Evolutionary conservation across 2,888 invertebrate genomes (phyloP), one percentile per base, ranked within the genome.

Genomic region (Xylota sylvarum): DNA sequence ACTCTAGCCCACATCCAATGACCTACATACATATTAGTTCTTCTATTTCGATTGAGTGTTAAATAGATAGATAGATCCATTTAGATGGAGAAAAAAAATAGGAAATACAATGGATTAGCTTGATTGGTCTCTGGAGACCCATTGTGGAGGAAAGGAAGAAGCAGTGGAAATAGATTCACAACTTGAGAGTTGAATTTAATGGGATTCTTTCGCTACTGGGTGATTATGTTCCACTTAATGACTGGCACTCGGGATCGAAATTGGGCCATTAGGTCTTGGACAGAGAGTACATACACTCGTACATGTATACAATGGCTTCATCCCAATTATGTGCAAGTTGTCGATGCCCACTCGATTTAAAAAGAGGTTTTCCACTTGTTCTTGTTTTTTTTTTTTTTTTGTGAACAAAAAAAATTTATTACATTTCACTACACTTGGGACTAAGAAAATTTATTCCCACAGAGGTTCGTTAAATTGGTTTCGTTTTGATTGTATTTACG

Each of bases 11-110:
- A n/a, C 19, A 77, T 62, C 58, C 14, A 78, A 14, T 85, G 85
- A 76, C 85, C 85, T 46, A 81, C 76, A 81, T 46, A 81, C 76
- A 81, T 85, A 76, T 67, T n/a, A 55, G 50, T 80, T 43, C 43
- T 64, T 81, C 30, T 40, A 17, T 77, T 37, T 58, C 67, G 76
- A 85, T 81, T 76, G 85, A 81, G 85, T 81, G 85, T 81, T 85
- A 85, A 85, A 81, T 85, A 70, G 76, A 72, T 27, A 85, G 56
- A 85, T 74, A 76, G 81, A 85, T 85, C 72, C 70, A 77, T 85
- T 81, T 81, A 76, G 81, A 85, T 85, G 52, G 55, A 46, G 37
- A 35, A 19, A 40, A 37, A 60, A 46, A 19, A 43, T 27, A 48
- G 48, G 48, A 19, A 14, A 60, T 37, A 85, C 81, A 85, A 81